phyloP scores from a whole-genome alignment of 1,140 invertebrate species.

The Calliphora vicina region DNA sequence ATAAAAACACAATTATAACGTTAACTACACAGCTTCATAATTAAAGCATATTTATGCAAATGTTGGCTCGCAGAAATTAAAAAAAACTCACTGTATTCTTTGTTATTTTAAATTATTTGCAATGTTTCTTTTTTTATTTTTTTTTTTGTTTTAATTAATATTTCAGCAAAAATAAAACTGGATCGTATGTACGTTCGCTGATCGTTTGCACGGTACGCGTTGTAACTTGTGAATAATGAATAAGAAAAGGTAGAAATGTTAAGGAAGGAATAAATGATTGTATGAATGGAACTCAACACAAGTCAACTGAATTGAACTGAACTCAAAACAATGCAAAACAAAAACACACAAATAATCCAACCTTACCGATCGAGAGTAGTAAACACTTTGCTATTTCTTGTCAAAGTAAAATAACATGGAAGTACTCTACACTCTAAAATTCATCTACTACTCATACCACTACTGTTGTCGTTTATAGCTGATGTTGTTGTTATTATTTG shows the following conservation, averaged over 20 bases:
- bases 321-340: background rate
- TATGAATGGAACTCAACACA: background rate
- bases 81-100: background rate
- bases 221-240: background rate
- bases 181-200: background rate
- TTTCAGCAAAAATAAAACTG: background rate
- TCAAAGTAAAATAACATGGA: conserved; percentile 32
- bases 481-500: background rate
- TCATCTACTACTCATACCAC: background rate
- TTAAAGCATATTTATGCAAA: too few relatives aligned
- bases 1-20: too few relatives aligned
- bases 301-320: too few relatives aligned
- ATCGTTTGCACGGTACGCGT: background rate
- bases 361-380: conserved; percentile 40
- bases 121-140: too few relatives aligned
- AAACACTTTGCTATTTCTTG: conserved; percentile 42
- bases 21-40: too few relatives aligned
- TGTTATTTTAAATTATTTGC: background rate
- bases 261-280: too few relatives aligned
- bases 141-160: background rate
- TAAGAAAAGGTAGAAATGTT: background rate
- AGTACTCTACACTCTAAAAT: conserved; percentile 1
- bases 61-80: too few relatives aligned
- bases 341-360: conserved; percentile 34
- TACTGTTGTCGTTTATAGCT: background rate